These are phyloP conservation scores for Smutsia temminckii DNA, from an alignment of 2,797 vertebrate genomes.

Conservation along the genomic window DNA sequence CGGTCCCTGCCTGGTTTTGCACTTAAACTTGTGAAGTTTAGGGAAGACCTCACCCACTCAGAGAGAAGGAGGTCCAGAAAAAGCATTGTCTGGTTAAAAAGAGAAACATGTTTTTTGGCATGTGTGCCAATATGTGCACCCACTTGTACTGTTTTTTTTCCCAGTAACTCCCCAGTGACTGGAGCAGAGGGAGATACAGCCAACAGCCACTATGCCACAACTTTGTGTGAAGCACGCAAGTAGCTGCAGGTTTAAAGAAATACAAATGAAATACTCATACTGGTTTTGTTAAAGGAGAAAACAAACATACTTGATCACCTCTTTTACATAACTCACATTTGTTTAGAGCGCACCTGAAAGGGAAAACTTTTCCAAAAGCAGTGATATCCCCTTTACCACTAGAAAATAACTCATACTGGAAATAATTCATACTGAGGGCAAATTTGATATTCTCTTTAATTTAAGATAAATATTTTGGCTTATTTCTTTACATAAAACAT, in stretches of 20 bases:
- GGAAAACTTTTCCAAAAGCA: slow-evolving; percentile 10
- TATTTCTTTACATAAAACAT: background rate
- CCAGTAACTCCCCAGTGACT: background rate
- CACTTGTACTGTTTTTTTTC: slow-evolving; percentile 2
- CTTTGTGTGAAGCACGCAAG: background rate
- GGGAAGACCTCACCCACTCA: slow-evolving; percentile 59
- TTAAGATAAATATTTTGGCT: background rate
- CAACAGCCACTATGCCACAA: background rate
- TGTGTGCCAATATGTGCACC: slow-evolving; percentile 1
- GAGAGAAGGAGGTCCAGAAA: slow-evolving; percentile 42
- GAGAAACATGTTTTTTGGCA: slow-evolving; percentile 15
- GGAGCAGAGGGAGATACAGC: background rate
- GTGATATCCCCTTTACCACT: background rate
- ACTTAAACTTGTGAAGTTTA: slow-evolving; percentile 40
- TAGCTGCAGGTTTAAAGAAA: background rate
- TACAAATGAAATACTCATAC: background rate
- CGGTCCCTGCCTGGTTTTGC: background rate
- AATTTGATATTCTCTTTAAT: slow-evolving; percentile 19
- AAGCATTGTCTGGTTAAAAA: slow-evolving; percentile 61
- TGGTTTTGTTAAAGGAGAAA: background rate
- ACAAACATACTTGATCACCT: background rate
- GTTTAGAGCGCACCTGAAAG: background rate
- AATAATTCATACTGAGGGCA: background rate
- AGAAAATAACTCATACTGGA: background rate
- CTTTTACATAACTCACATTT: background rate